Evolutionary conservation across 2,797 vertebrate species (phyloP), one percentile per base, ranked within the genome.

Genomic region (Acanthopagrus latus): DNA sequence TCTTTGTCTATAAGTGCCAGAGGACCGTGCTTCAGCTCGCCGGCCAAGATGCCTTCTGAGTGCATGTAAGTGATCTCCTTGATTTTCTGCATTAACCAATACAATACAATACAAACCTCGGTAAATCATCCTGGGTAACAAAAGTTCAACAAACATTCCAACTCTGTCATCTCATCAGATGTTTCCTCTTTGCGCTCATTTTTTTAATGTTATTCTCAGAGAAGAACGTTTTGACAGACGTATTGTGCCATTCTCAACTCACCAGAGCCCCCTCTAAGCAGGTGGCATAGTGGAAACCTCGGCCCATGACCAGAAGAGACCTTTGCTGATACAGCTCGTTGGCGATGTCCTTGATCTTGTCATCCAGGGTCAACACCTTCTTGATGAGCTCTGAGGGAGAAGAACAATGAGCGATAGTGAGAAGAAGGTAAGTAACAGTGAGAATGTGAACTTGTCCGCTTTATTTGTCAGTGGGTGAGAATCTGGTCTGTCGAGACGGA

Each of bases 51-150:
- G 44, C 98, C 98, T 91, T 99, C 98, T 0, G 98, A 99, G 86
- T 99, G 98, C 98, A 99, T 99, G 82, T 99, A 99, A 1, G 98
- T 98, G 87, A 99, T 98, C 92, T 99, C 98, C 91, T 99, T 99
- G 76, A 99, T 99, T 98, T 99, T 99, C 97, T 99, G 58, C 8
- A 86, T 67, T 7, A 11, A 74, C 62, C 6, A 58, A 55, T 74
- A 29, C 43, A 1, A n/a, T n/a, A n/a, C n/a, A 65, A 57, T 64
- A 33, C n/a, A 65, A 67, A 70, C 3, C 6, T 80, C 7, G 71
- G 18, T 20, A 33, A 2, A 29, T 29, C 18, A 66, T 68, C 4
- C 10, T 25, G 1, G 18, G 69, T 33, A 23, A 50, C 20, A 21
- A 29, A 11, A 71, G 10, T 29, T 56, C 44, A 59, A 23, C 4